A percentile compares a stretch with the other conserved stretches of the same genome.
Conservation (phyloP, 2,113 vertebrate species). For the Megaceryle torquata region DNA sequence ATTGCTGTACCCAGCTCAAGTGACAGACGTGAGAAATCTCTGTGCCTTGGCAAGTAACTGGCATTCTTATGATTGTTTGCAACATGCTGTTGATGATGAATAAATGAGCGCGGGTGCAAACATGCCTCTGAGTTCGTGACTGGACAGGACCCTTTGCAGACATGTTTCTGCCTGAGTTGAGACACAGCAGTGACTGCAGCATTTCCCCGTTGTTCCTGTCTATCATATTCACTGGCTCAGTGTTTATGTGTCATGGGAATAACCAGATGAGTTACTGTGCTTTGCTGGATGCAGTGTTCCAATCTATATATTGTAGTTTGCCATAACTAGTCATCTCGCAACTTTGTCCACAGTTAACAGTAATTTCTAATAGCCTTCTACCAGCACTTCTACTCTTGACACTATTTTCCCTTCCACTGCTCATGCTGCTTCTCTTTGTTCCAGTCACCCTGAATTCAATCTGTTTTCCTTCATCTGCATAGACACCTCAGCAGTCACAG, state of each 20-base stretch:
- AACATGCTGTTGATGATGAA: background rate
- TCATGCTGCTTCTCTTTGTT: background rate
- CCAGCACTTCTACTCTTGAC: background rate
- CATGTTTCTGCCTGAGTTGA: conserved; percentile 31
- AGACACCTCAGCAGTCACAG: background rate
- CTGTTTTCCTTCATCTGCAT: background rate
- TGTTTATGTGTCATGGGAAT: background rate
- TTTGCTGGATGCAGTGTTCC: background rate
- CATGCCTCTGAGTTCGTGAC: conserved; percentile 25
- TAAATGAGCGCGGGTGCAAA: conserved; percentile 22
- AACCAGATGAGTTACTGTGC: background rate
- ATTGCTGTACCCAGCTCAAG: background rate
- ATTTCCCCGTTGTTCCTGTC: background rate
- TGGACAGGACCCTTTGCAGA: conserved; percentile 31
- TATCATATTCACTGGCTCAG: background rate
- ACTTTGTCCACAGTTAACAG: background rate
- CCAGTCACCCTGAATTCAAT: background rate
- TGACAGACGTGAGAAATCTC: conserved; percentile 23
- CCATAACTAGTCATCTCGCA: background rate
- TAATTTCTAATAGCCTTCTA: background rate
- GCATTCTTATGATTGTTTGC: conserved; percentile 27
- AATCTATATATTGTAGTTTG: background rate
- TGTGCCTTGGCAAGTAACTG: conserved; percentile 15
- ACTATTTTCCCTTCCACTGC: background rate
- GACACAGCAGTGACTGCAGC: background rate